phyloP scores from a whole-genome alignment of 2,113 vertebrate species.

The Solenodon paradoxus region DNA sequence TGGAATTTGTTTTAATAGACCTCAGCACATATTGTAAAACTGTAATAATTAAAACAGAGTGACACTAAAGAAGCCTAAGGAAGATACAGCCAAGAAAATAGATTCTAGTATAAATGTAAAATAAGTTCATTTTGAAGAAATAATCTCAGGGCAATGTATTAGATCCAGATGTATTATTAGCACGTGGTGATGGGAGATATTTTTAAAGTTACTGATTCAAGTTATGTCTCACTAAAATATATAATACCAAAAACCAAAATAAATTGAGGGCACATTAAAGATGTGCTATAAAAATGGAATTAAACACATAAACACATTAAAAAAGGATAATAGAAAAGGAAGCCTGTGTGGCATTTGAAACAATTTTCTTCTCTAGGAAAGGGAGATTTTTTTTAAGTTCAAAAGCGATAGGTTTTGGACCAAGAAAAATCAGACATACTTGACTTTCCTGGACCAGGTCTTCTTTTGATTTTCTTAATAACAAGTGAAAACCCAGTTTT shows the following conservation, averaged over 20 bases:
- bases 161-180: background rate
- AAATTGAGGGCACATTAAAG: background rate
- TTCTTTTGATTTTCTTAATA: background rate
- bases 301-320: background rate
- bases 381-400: background rate
- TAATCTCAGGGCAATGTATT: background rate
- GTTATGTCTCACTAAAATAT: background rate
- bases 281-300: background rate
- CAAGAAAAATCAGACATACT: background rate
- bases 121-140: background rate
- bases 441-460: background rate
- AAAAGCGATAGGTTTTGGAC: background rate
- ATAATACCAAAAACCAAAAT: constrained; percentile 27
- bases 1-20: background rate
- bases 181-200: background rate
- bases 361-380: background rate
- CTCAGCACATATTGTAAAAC: background rate
- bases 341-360: background rate
- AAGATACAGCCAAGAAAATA: background rate
- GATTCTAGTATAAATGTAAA: background rate
- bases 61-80: background rate
- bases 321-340: background rate
- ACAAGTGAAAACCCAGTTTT: background rate
- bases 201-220: background rate
- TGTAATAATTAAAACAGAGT: background rate